A percentile compares a stretch with the other conserved stretches of the same genome.
phyloP scores from a whole-genome alignment of 2,113 vertebrate species.

The Gyps fulvus region DNA sequence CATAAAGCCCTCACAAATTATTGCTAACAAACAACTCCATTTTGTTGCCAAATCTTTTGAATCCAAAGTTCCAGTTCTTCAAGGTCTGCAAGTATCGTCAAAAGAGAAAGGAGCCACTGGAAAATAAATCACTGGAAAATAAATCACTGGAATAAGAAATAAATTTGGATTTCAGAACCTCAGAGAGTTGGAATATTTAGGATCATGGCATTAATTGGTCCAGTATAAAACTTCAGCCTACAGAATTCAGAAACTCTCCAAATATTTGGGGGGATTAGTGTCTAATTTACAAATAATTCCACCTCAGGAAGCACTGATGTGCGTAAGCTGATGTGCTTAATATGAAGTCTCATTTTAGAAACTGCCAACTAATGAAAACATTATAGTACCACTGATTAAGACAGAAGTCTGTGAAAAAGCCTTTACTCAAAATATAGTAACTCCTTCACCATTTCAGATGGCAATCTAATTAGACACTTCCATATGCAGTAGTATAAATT shows the following conservation, averaged over 20 bases:
- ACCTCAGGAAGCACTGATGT: not conserved
- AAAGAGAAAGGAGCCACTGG: not conserved
- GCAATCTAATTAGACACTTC: slow-evolving; percentile 54
- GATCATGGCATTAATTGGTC: not conserved
- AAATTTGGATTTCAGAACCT: not conserved
- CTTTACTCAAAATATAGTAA: slow-evolving; percentile 1
- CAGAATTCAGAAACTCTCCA: not conserved
- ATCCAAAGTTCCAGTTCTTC: not conserved
- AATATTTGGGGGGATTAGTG: not conserved
- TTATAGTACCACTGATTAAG: not conserved
- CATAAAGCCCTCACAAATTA: not conserved
- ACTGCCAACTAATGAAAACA: not conserved
- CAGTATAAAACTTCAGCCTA: not conserved
- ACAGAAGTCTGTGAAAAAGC: not conserved
- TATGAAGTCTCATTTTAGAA: slow-evolving; percentile 2
- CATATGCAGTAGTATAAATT: slow-evolving; percentile 53
- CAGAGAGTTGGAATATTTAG: not conserved
- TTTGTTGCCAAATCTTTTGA: not conserved
- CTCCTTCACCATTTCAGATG: slow-evolving; percentile 51
- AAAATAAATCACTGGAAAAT: not conserved
- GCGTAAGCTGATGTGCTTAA: not conserved
- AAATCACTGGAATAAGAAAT: not conserved
- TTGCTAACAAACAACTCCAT: not conserved
- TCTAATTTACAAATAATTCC: not conserved
- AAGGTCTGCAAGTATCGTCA: not conserved